A percentile compares a stretch with the other conserved stretches of the same genome.
Evolutionary conservation across 2,113 vertebrate genomes (phyloP).

Genomic region (Emydura subglobosa): DNA sequence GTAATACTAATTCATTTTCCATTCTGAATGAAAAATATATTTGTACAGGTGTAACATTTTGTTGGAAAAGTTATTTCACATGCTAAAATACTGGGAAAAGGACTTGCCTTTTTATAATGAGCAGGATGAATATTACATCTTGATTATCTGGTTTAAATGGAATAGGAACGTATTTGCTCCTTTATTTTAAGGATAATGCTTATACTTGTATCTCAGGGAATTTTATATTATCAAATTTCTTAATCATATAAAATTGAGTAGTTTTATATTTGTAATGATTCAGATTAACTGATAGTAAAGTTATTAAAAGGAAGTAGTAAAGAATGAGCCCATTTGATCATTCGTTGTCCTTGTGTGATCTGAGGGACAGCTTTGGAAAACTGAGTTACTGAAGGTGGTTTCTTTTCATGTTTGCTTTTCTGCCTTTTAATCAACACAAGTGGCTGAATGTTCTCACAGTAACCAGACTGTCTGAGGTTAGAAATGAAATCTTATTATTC

Average conservation of each 20-base stretch:
- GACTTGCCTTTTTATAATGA: background rate
- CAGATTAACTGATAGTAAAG: constrained; percentile 44
- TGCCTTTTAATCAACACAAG: constrained; percentile 2
- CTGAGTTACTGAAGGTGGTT: background rate
- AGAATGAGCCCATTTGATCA: background rate
- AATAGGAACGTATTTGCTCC: background rate
- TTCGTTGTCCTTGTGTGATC: background rate
- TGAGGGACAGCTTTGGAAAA: background rate
- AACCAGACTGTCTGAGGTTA: constrained; percentile 1
- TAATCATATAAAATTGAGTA: background rate
- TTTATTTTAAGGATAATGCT: background rate
- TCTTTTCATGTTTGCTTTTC: constrained; percentile 4
- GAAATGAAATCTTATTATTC: constrained; percentile 14
- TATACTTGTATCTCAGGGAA: constrained; percentile 63
- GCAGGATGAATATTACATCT: background rate
- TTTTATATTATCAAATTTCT: constrained; percentile 38
- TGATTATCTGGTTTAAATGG: background rate
- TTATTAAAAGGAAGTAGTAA: background rate
- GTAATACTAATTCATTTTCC: background rate
- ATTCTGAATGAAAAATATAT: background rate
- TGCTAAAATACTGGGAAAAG: constrained; percentile 17
- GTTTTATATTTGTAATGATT: constrained; percentile 25
- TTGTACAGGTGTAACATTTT: background rate
- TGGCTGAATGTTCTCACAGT: constrained; percentile 28
- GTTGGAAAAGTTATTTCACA: background rate